Percentiles rank a stretch among this genome's conserved stretches.
These are phyloP conservation scores for Danio albolineatus DNA, from an alignment of 2,797 vertebrate genomes.

Conservation along the genomic window DNA sequence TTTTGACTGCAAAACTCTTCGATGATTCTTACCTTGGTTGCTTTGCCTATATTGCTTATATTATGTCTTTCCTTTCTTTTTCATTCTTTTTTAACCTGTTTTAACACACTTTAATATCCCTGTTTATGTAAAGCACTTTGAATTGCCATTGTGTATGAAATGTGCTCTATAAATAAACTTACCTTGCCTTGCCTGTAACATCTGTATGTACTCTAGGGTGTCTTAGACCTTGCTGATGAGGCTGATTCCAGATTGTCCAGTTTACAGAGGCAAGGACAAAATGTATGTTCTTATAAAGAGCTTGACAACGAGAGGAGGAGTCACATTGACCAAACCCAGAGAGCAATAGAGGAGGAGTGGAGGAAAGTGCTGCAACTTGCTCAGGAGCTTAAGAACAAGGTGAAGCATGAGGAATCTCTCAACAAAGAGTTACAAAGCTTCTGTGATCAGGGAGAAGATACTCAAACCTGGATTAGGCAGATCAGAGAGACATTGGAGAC, in stretches of 20 bases:
- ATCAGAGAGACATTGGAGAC: constrained; percentile 74
- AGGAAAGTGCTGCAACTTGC: constrained; percentile 63
- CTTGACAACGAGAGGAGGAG: constrained; percentile 62
- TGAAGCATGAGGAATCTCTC: constrained; percentile 68
- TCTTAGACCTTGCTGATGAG: constrained; percentile 74
- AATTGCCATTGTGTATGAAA: no score
- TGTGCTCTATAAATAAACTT: no score
- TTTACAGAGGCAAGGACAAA: constrained; percentile 60
- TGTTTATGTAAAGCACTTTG: no score
- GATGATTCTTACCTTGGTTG: neutral
- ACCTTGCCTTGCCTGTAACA: neutral
- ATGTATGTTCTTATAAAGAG: constrained; percentile 60
- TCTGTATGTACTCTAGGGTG: constrained; percentile 71
- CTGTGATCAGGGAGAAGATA: constrained; percentile 69
- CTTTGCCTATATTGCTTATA: neutral
- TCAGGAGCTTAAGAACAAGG: constrained; percentile 62
- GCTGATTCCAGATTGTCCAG: constrained; percentile 76
- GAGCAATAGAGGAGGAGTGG: constrained; percentile 69
- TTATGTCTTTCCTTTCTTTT: no score
- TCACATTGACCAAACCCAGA: constrained; percentile 59
- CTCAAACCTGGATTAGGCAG: constrained; percentile 75
- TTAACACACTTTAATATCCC: no score
- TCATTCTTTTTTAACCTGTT: no score
- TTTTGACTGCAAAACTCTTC: neutral
- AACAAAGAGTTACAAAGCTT: constrained; percentile 75